Percentiles rank a stretch among this genome's conserved stretches.
phyloP scores from a whole-genome alignment of 2,113 vertebrate species.

The Hystrix brachyura region DNA sequence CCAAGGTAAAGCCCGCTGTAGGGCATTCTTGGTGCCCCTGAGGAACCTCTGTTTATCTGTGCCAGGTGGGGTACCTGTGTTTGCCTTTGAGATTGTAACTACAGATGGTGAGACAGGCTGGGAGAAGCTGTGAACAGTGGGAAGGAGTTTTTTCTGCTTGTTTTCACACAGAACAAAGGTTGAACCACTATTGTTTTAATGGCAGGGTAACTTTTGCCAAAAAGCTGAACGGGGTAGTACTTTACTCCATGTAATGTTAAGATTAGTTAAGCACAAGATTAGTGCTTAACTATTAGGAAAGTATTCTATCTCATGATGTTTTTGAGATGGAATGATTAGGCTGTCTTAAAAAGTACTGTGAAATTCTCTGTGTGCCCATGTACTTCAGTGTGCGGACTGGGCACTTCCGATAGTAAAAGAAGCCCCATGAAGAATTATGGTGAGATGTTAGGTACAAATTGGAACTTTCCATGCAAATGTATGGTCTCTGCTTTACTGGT shows the following conservation, averaged over 20 bases:
- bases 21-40: background rate
- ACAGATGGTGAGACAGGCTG: fast-evolving
- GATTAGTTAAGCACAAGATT: background rate
- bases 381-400: background rate
- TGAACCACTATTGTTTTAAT: background rate
- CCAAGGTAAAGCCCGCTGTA: constrained; percentile 91
- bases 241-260: background rate
- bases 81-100: background rate
- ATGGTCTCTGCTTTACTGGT: background rate
- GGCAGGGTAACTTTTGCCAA: background rate
- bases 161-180: background rate
- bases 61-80: fast-evolving
- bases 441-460: too few relatives aligned
- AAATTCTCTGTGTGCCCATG: background rate
- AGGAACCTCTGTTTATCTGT: background rate
- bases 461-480: background rate
- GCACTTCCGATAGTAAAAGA: background rate
- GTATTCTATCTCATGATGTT: background rate
- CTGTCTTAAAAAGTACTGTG: background rate
- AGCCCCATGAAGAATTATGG: background rate
- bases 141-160: background rate
- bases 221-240: too few relatives aligned
- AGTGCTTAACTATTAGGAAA: background rate
- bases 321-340: background rate
- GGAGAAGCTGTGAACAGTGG: too few relatives aligned